Base-by-base conservation (phyloP, 2,888 invertebrate species). In the Lycocerus yunnanus region DNA sequence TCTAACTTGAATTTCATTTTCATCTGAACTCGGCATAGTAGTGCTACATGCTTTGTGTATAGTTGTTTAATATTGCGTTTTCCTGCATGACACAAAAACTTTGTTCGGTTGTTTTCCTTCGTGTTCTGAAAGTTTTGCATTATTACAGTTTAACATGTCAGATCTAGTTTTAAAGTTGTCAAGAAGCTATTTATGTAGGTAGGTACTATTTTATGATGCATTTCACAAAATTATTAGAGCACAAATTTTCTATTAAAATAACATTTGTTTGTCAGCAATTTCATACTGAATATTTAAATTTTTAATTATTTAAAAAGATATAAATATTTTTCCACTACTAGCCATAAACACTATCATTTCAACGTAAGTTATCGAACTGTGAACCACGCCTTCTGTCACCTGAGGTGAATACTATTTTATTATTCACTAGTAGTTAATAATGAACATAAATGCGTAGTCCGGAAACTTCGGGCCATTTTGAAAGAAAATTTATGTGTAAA, bases 111-210 rank as follows among this genome's bases (percentile, higher is more conserved):
- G 69, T 74, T 74, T 75, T 74, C 74, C 69, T 72, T 69, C 68
- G 72, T 69, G 72, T 66, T 75, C 67, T 21, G 66, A 72, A 75
- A 68, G 71, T 65, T 65, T 67, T 67, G 58, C 71, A 71, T 74
- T 74, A 74, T 71, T 74, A 71, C 74, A 68, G 71, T 74, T 72
- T 72, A 72, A 72, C 75, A 72, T 75, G 72, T 75, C 72, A 75
- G 72, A 72, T 75, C 61, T 75, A 72, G 75, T 75, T 75, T 75
- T 60, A 58, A 69, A 75, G 63, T 74, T 74, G 74, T 71, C 67
- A 66, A 27, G 61, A 74, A 71, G 68, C 71, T 74, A 74, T 74
- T 71, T 74, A 70, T 43, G 67, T 60, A 67, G 61, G 67, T 59
- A 58, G 58, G 24, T 15, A 43, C n/a, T 24, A 58, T 66, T 66